phyloP scores from a whole-genome alignment of 2,888 invertebrate species.

The Agonopterix subpropinquella region DNA sequence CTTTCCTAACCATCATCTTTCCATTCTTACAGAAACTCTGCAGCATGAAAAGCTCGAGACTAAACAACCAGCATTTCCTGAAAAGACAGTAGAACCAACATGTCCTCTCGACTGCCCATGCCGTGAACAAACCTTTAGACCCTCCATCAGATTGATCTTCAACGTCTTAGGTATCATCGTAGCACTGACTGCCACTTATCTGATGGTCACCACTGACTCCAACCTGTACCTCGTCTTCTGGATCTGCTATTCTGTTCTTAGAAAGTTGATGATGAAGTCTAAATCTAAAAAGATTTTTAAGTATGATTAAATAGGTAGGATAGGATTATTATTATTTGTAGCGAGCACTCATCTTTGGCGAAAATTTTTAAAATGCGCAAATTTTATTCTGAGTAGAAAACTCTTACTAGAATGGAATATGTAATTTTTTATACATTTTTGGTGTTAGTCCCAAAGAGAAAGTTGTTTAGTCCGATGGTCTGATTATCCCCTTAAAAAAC shows the following conservation, averaged over 20 bases:
- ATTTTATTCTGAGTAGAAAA: too few species aligned
- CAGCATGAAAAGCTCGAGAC: background rate
- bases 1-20: too few species aligned
- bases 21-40: background rate
- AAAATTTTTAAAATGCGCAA: background rate
- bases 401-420: too few species aligned
- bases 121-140: conserved; percentile 18
- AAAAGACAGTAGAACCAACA: conserved; percentile 1
- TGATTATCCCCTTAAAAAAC: too few species aligned
- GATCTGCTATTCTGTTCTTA: conserved; percentile 53
- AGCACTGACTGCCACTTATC: conserved; percentile 50
- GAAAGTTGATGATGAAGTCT: conserved; percentile 43
- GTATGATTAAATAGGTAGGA: conserved; percentile 27
- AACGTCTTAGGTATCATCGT: conserved; percentile 48
- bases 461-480: too few species aligned
- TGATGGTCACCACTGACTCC: conserved; percentile 54
- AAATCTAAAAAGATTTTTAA: conserved; percentile 23
- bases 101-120: conserved; percentile 41
- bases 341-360: too few species aligned
- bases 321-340: background rate
- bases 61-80: too few species aligned
- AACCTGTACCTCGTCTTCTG: conserved; percentile 59
- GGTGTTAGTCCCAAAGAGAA: too few species aligned
- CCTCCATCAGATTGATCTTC: conserved; percentile 26
- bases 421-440: too few species aligned